phyloP scores from a whole-genome alignment of 37 sponge, comb jelly and placozoan species.

The Ianthella basta region DNA sequence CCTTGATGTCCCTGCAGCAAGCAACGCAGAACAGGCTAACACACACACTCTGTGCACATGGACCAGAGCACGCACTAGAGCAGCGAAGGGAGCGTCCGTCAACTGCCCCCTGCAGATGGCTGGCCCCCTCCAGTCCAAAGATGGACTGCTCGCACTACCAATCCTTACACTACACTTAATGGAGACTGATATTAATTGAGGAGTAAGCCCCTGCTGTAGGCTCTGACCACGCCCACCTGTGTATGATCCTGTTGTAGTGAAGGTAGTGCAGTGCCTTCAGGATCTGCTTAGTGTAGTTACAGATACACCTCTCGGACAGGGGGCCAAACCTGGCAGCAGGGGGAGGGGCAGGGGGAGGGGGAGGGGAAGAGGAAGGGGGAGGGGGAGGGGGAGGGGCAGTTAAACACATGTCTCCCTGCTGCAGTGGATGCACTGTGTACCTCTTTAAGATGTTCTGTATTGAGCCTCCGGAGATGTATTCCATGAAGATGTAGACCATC shows the following conservation, averaged over 20 bases:
- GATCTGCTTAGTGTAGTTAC: constrained; percentile 85
- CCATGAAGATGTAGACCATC: constrained; percentile 90
- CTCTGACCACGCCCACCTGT: constrained; percentile 52
- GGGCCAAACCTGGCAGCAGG: constrained; percentile 74
- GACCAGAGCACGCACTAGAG: background rate
- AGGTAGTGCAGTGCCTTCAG: constrained; percentile 73
- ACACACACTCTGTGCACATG: background rate
- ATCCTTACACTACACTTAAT: background rate
- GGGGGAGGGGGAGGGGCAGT: too few relatives aligned
- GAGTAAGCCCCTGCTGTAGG: background rate
- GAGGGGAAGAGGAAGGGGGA: background rate
- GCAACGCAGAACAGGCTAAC: background rate
- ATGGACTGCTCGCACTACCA: too few relatives aligned
- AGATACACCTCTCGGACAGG: constrained; percentile 52
- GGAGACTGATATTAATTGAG: background rate
- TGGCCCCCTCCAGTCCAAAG: too few relatives aligned
- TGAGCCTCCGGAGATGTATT: constrained; percentile 89
- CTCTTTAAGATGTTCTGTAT: constrained; percentile 75
- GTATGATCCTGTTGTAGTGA: constrained; percentile 82
- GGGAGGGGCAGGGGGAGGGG: background rate
- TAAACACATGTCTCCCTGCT: too few relatives aligned
- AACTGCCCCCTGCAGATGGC: too few relatives aligned
- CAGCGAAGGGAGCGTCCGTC: too few relatives aligned
- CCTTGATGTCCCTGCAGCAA: constrained; percentile 81
- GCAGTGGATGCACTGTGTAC: too few relatives aligned